Conservation (phyloP, 1,140 invertebrate species). For the Aphaenogaster ashmeadi region DNA sequence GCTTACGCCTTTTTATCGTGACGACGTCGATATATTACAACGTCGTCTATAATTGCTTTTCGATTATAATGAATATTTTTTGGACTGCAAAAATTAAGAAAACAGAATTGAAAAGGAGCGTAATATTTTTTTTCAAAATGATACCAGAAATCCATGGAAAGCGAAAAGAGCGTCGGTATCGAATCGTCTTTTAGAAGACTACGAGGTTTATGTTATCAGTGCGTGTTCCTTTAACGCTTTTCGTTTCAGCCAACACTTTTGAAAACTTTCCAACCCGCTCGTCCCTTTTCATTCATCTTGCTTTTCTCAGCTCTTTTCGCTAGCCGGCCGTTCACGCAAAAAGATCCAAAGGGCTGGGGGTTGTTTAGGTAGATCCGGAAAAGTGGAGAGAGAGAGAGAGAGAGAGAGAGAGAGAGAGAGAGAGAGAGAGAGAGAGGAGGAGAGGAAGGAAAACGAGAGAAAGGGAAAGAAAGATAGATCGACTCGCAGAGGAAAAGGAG, state of each 20-base stretch:
- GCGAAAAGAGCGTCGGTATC: slow-evolving; percentile 61
- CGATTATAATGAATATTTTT: not conserved
- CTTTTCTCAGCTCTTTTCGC: slow-evolving; percentile 73
- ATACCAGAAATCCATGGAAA: slow-evolving; percentile 47
- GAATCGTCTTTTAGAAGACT: slow-evolving; percentile 69
- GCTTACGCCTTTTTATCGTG: too few species aligned
- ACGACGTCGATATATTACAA: too few species aligned
- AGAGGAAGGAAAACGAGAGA: not conserved
- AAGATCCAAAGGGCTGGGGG: slow-evolving; percentile 72
- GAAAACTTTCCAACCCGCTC: slow-evolving; percentile 77
- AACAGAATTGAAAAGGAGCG: not conserved
- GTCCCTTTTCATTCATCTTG: slow-evolving; percentile 51
- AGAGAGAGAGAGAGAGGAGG: not conserved
- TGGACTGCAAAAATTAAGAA: not conserved
- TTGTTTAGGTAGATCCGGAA: slow-evolving; percentile 70
- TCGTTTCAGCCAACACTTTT: slow-evolving; percentile 78
- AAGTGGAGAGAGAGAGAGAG: slow-evolving; percentile 39
- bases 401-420: not conserved
- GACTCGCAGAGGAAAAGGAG: slow-evolving; percentile 51
- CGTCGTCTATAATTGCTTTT: not conserved
- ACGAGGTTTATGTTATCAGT: slow-evolving; percentile 71
- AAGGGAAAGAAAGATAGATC: slow-evolving; percentile 43
- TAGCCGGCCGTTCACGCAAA: slow-evolving; percentile 65
- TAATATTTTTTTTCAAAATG: slow-evolving; percentile 11
- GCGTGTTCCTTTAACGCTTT: slow-evolving; percentile 74